Conservation (phyloP, 2,797 vertebrate species). For the Scolopax bukidnonensis region DNA sequence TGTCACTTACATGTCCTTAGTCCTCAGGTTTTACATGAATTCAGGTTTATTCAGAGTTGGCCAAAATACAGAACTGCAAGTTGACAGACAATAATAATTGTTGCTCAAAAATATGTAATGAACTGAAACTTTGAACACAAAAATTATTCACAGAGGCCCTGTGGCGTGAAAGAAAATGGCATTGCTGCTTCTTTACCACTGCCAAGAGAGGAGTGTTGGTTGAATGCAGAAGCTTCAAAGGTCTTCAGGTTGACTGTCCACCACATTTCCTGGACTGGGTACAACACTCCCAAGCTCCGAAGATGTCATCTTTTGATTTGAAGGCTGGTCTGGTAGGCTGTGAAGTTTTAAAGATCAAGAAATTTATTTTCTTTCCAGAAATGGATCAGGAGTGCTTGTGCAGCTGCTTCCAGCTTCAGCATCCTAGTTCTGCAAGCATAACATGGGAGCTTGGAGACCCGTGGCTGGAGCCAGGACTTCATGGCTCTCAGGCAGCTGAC, state of each 20-base stretch:
- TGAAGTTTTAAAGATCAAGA: background rate
- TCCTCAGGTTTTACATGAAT: background rate
- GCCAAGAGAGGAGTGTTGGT: background rate
- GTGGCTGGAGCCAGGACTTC: background rate
- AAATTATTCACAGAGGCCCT: background rate
- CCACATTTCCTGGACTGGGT: background rate
- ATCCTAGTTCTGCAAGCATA: background rate
- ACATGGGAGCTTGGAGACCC: fast-evolving
- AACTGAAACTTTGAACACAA: background rate
- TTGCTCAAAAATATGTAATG: background rate
- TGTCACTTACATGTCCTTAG: background rate
- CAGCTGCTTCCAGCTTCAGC: background rate
- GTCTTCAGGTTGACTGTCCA: background rate
- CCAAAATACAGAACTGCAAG: background rate
- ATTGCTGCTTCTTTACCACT: background rate
- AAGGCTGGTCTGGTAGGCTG: background rate
- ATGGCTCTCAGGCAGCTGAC: fast-evolving
- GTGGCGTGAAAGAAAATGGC: background rate
- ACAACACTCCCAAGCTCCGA: background rate
- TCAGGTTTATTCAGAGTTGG: background rate
- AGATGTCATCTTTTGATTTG: background rate
- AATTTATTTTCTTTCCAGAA: background rate
- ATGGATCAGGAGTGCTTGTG: background rate
- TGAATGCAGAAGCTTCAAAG: background rate
- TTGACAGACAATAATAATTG: background rate